Conservation (phyloP, 1,140 invertebrate species). For the Apocrypta bakeri region DNA sequence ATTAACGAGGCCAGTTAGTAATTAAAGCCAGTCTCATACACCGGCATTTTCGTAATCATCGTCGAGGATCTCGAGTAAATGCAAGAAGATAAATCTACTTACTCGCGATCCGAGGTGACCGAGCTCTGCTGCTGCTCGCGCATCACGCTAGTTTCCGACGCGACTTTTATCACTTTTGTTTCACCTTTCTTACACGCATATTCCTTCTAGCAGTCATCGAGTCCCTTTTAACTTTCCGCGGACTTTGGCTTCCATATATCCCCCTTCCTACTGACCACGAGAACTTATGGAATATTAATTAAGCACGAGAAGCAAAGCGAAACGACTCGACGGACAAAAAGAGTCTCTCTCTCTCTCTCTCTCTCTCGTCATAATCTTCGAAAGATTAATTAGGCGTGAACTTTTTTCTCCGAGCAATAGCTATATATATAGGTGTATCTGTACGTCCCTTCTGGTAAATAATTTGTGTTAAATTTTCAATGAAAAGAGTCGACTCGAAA, state of each 20-base stretch:
- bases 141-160: not conserved
- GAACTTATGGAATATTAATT: constrained; percentile 39
- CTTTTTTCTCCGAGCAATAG: constrained; percentile 1
- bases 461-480: constrained; percentile 23
- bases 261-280: too few relatives aligned
- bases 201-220: too few relatives aligned
- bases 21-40: constrained; percentile 49
- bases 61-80: constrained; percentile 49
- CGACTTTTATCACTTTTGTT: not conserved
- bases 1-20: constrained; percentile 52
- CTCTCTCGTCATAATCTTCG: not conserved
- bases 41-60: constrained; percentile 48
- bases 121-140: not conserved
- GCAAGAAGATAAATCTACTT: constrained; percentile 48
- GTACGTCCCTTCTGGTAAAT: not conserved
- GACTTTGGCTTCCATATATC: too few relatives aligned
- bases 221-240: constrained; percentile 11
- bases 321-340: constrained; percentile 32
- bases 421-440: not conserved
- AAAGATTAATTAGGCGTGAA: constrained; percentile 11
- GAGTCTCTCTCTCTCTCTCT: too few relatives aligned
- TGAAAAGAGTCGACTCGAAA: constrained; percentile 13
- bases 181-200: not conserved
- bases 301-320: not conserved
- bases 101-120: constrained; percentile 35